Percentiles rank a stretch among this genome's conserved stretches.
phyloP scores from a whole-genome alignment of 2,888 invertebrate species.

The Pristionchus exspectatus region DNA sequence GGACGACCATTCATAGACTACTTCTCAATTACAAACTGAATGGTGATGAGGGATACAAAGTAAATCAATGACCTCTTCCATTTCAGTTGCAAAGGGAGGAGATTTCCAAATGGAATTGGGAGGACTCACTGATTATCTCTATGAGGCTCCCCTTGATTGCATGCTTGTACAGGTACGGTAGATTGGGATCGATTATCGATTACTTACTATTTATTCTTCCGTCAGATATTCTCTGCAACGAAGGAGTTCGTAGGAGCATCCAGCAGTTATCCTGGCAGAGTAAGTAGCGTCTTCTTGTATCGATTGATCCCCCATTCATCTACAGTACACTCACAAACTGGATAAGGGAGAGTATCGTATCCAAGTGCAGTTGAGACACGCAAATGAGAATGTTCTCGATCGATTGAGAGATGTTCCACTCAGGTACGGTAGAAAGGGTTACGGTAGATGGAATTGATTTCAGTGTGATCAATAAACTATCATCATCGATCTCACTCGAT shows the following conservation, averaged over 20 bases:
- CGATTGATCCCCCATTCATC: not conserved
- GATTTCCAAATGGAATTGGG: slow-evolving; percentile 83
- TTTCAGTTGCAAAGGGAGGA: slow-evolving; percentile 70
- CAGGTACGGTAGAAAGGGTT: slow-evolving; percentile 56
- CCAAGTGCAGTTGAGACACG: slow-evolving; percentile 91
- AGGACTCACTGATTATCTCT: slow-evolving; percentile 90
- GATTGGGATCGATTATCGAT: not conserved
- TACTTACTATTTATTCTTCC: not conserved
- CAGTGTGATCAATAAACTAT: slow-evolving; percentile 32
- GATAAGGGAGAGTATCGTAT: slow-evolving; percentile 96
- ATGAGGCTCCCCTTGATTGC: slow-evolving; percentile 95
- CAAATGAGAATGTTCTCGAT: slow-evolving; percentile 89
- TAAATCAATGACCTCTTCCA: no score
- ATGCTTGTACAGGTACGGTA: slow-evolving; percentile 92
- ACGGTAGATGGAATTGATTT: not conserved
- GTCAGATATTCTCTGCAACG: slow-evolving; percentile 92
- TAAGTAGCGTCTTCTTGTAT: slow-evolving; percentile 57
- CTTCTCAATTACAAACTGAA: slow-evolving; percentile 89
- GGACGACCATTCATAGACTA: slow-evolving; percentile 87
- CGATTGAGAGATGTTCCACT: slow-evolving; percentile 87
- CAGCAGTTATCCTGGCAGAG: slow-evolving; percentile 90
- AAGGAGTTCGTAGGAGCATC: slow-evolving; percentile 91
- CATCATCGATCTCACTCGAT: slow-evolving; percentile 46
- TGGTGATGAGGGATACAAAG: slow-evolving; percentile 11
- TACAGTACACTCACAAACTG: slow-evolving; percentile 89